Evolutionary conservation across 2,797 vertebrate genomes (phyloP).

Genomic region (Sphenodon punctatus): DNA sequence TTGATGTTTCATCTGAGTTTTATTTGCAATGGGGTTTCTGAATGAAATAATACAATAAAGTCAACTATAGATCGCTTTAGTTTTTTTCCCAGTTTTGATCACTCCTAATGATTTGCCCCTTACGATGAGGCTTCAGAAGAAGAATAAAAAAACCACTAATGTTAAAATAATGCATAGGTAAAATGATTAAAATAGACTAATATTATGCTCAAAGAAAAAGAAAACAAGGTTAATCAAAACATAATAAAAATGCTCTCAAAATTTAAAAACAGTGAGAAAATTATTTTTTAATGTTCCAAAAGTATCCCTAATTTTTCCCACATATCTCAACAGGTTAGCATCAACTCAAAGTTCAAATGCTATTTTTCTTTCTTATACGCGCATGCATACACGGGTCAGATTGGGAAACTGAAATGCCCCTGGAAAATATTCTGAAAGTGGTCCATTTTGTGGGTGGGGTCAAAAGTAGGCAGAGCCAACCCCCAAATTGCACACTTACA

Average conservation of each 20-base stretch:
- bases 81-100: background rate
- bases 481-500: no score
- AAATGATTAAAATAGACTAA: background rate
- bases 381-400: no score
- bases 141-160: background rate
- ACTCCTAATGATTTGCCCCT: background rate
- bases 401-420: no score
- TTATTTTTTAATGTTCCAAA: background rate
- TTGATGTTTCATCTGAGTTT: background rate
- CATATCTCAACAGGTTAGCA: no score
- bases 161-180: background rate
- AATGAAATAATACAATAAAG: accelerated
- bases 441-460: no score
- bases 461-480: no score
- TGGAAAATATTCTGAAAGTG: no score
- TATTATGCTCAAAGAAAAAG: no score
- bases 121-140: background rate
- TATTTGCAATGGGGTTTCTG: background rate
- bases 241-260: background rate
- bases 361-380: no score
- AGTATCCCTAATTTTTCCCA: no score
- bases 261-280: background rate
- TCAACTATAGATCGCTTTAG: accelerated
- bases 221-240: no score
- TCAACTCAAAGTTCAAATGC: no score